A percentile compares a stretch with the other conserved stretches of the same genome.
Conservation (phyloP, 2,888 invertebrate genomes). For the Limnephilus lunatus region DNA sequence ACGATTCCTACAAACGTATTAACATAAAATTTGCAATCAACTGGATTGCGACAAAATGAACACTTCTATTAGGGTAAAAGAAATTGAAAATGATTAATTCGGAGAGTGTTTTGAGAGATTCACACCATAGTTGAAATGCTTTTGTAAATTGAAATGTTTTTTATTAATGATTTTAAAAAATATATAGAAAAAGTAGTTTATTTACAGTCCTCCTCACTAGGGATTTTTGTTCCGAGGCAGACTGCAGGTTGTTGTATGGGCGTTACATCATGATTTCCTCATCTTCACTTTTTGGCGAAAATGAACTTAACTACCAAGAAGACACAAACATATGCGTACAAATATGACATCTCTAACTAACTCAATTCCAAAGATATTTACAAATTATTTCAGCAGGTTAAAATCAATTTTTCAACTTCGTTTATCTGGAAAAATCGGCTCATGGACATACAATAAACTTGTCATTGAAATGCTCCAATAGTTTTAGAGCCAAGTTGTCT, state of each 20-base stretch:
- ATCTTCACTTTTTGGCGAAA: not conserved
- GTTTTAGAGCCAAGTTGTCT: too few relatives aligned
- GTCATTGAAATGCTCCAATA: too few relatives aligned
- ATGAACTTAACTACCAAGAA: not conserved
- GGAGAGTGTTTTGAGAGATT: too few relatives aligned
- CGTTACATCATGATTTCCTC: too few relatives aligned
- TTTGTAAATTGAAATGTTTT: not conserved
- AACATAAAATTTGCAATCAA: not conserved
- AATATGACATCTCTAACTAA: not conserved
- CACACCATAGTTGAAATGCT: not conserved
- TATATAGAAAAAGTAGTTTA: too few relatives aligned
- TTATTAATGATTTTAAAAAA: too few relatives aligned
- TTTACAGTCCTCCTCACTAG: too few relatives aligned
- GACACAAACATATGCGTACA: not conserved
- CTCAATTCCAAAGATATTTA: not conserved
- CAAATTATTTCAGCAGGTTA: not conserved
- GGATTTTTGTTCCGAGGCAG: too few relatives aligned
- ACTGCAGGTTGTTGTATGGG: too few relatives aligned
- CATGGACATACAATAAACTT: too few relatives aligned
- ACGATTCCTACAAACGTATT: not conserved
- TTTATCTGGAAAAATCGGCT: too few relatives aligned
- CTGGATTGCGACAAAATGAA: not conserved
- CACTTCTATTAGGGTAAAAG: not conserved
- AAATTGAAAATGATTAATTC: not conserved
- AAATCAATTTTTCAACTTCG: not conserved